A percentile compares a stretch with the other conserved stretches of the same genome.
These are phyloP conservation scores for Condylostylus longicornis DNA, from an alignment of 1,140 invertebrate genomes.

Conservation along the genomic window DNA sequence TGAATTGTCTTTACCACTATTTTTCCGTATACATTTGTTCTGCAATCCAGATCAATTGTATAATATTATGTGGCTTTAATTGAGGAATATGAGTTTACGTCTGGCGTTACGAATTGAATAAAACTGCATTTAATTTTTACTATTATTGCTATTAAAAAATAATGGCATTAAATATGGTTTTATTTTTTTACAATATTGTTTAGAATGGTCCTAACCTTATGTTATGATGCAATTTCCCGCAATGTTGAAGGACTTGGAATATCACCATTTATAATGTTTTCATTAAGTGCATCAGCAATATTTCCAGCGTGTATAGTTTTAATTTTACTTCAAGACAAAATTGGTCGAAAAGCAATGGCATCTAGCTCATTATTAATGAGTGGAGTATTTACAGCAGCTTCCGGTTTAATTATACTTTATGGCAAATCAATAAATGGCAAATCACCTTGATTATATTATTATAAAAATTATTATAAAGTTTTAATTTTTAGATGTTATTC, in stretches of 20 bases:
- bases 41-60: too few species aligned
- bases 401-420: slow-evolving; percentile 11
- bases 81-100: too few species aligned
- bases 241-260: slow-evolving; percentile 38
- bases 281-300: slow-evolving; percentile 35
- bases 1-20: too few species aligned
- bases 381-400: slow-evolving; percentile 32
- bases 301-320: slow-evolving; percentile 39
- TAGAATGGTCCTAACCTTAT: slow-evolving; percentile 40
- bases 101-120: too few species aligned
- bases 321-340: slow-evolving; percentile 35
- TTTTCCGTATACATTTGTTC: too few species aligned
- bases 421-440: too few species aligned
- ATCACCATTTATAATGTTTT: slow-evolving; percentile 38
- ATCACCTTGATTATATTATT: too few species aligned
- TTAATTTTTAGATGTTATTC: too few species aligned
- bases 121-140: too few species aligned
- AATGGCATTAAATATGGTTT: neutral
- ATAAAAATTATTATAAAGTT: too few species aligned
- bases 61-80: too few species aligned
- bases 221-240: slow-evolving; percentile 41
- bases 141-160: too few species aligned
- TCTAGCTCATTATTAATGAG: slow-evolving; percentile 34
- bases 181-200: slow-evolving; percentile 5
- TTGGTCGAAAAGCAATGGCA: slow-evolving; percentile 38